A percentile compares a stretch with the other conserved stretches of the same genome.
Evolutionary conservation across 2,888 invertebrate species (phyloP).

Genomic region (Ecliptopera silaceata): DNA sequence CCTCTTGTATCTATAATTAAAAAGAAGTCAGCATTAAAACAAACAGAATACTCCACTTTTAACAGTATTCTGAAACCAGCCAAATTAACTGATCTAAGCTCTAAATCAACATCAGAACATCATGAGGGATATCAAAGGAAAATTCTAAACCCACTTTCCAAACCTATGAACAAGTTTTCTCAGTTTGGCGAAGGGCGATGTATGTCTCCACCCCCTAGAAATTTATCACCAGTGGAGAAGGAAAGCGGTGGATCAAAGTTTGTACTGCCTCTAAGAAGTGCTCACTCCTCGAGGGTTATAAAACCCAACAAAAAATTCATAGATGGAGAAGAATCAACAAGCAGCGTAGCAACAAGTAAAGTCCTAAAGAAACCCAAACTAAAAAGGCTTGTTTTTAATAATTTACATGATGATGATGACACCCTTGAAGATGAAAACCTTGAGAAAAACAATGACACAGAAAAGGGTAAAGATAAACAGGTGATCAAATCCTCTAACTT

Average conservation of each 20-base stretch:
- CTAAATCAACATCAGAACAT: slow-evolving; percentile 80
- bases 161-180: slow-evolving; percentile 76
- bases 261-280: slow-evolving; percentile 91
- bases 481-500: slow-evolving; percentile 61
- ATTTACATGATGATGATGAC: slow-evolving; percentile 64
- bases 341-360: slow-evolving; percentile 62
- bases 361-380: slow-evolving; percentile 78
- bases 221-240: slow-evolving; percentile 66
- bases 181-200: slow-evolving; percentile 74
- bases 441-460: slow-evolving; percentile 59
- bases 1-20: slow-evolving; percentile 85
- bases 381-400: slow-evolving; percentile 75
- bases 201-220: slow-evolving; percentile 74
- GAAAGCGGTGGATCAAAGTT: slow-evolving; percentile 82
- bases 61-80: slow-evolving; percentile 85
- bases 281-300: slow-evolving; percentile 92
- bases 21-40: slow-evolving; percentile 83
- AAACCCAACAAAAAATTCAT: slow-evolving; percentile 94
- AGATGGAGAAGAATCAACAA: slow-evolving; percentile 84
- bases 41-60: slow-evolving; percentile 81
- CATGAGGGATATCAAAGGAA: slow-evolving; percentile 76
- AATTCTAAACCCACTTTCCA: slow-evolving; percentile 74
- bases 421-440: slow-evolving; percentile 58
- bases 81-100: slow-evolving; percentile 84
- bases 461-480: slow-evolving; percentile 62